Evolutionary conservation across 2,797 vertebrate species (phyloP).

Genomic region (Peromyscus attwateri): DNA sequence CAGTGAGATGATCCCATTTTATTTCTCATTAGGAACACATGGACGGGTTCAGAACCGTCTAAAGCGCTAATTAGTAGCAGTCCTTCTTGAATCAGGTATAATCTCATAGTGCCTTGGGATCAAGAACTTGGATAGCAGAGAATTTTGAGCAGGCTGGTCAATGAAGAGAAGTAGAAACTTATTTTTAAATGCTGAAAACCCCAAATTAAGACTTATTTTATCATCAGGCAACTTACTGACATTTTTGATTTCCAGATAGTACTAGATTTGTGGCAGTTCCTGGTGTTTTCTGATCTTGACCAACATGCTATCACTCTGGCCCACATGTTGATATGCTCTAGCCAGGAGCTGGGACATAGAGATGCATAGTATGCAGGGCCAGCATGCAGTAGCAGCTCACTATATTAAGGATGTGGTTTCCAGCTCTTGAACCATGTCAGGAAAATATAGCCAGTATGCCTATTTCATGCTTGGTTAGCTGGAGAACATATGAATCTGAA

Average conservation of each 20-base stretch:
- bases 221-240: background rate
- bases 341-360: background rate
- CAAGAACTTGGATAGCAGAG: background rate
- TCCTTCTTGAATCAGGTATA: conserved; percentile 27
- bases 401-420: background rate
- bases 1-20: conserved; percentile 46
- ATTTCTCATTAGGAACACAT: conserved; percentile 63
- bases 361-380: background rate
- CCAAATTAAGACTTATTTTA: conserved; percentile 37
- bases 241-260: background rate
- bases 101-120: conserved; percentile 16
- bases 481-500: background rate
- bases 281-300: background rate
- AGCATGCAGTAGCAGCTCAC: background rate
- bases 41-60: background rate
- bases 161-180: background rate
- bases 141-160: conserved; percentile 14
- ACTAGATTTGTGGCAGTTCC: background rate
- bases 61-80: conserved; percentile 65
- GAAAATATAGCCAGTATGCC: background rate
- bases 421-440: background rate
- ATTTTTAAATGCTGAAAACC: background rate
- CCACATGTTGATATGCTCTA: background rate
- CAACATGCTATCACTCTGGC: background rate
- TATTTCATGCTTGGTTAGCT: background rate